Percentiles rank a stretch among this genome's conserved stretches.
These are phyloP conservation scores for Carassius auratus DNA, from an alignment of 2,113 vertebrate genomes.

Conservation along the genomic window DNA sequence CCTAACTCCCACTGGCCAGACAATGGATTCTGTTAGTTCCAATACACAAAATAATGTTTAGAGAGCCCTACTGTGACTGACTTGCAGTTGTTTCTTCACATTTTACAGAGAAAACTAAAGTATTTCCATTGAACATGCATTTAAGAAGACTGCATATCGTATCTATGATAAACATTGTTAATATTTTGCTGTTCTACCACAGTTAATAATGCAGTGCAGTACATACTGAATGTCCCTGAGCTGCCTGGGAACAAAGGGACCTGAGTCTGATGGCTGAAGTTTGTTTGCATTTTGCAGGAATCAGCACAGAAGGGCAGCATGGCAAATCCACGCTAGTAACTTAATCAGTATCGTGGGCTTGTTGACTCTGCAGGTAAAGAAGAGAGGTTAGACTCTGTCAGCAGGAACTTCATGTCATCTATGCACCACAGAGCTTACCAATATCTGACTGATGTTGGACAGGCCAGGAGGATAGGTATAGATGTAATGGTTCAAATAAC, in stretches of 20 bases:
- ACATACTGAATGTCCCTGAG: neutral
- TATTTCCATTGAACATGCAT: neutral
- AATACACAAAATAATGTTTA: neutral
- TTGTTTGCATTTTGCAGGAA: conserved; percentile 57
- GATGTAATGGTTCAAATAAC: neutral
- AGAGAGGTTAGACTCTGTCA: conserved; percentile 43
- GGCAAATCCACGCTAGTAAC: conserved; percentile 50
- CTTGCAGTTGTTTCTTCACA: neutral
- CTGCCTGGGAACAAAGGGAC: neutral
- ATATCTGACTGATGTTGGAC: neutral
- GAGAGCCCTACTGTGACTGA: neutral
- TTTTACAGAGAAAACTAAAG: neutral
- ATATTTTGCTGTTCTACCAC: neutral
- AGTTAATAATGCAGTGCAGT: conserved; percentile 8
- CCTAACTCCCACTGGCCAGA: neutral
- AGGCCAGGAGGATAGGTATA: conserved; percentile 14
- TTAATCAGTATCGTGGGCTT: conserved; percentile 61
- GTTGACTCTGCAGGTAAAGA: conserved; percentile 48
- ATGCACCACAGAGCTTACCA: neutral
- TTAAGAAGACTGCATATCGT: neutral
- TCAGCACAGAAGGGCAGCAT: conserved; percentile 57
- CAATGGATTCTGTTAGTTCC: neutral
- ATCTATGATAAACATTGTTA: conserved; percentile 4
- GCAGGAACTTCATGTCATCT: conserved; percentile 35
- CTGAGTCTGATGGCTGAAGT: neutral